Evolutionary conservation across 2,113 vertebrate species (phyloP).

Genomic region (Theristicus caerulescens): DNA sequence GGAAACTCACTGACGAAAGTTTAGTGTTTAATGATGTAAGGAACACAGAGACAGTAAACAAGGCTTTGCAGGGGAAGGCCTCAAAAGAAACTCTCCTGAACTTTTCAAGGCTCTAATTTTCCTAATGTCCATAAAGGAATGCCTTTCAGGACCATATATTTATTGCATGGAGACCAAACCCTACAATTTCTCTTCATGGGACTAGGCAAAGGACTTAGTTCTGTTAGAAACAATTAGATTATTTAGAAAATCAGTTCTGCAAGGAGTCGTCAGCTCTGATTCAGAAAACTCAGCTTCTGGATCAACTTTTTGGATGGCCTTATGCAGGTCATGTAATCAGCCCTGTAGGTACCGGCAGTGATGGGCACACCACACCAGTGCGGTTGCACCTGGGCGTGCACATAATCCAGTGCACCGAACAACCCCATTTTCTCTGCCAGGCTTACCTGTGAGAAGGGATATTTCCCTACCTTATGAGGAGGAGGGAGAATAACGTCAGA

Average conservation of each 20-base stretch:
- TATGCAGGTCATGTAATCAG: background rate
- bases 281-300: background rate
- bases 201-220: background rate
- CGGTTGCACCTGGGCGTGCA: fast-evolving
- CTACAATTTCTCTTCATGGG: background rate
- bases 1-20: background rate
- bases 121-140: background rate
- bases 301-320: background rate
- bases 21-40: background rate
- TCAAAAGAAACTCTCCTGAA: background rate
- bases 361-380: background rate
- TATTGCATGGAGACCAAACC: background rate
- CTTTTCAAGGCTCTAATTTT: background rate
- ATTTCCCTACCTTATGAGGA: background rate
- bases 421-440: background rate
- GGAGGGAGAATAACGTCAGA: background rate
- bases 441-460: background rate
- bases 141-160: background rate
- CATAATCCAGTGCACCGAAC: background rate
- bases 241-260: background rate
- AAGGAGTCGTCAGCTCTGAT: background rate
- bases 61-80: background rate
- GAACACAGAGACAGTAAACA: background rate
- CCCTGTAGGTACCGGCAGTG: background rate
- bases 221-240: background rate